phyloP scores from a whole-genome alignment of 2,888 invertebrate genomes.

The Zaprionus bogoriensis region DNA sequence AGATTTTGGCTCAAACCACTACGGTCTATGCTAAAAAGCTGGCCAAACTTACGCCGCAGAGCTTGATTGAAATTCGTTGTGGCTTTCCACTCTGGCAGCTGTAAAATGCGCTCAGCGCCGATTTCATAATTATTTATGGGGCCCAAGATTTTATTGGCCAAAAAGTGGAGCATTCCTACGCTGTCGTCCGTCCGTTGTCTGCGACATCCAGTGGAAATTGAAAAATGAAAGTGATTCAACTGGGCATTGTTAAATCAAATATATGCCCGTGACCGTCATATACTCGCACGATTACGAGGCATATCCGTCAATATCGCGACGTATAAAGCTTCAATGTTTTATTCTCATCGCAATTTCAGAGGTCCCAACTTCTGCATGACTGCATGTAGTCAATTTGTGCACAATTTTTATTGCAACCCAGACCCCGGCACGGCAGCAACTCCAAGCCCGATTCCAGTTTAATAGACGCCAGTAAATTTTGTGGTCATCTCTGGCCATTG shows the following conservation, averaged over 20 bases:
- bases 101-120: constrained; percentile 23
- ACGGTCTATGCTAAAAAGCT: constrained; percentile 1
- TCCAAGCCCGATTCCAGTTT: neutral
- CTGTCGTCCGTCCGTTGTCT: no score
- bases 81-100: constrained; percentile 38
- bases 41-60: constrained; percentile 40
- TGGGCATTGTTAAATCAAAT: constrained; percentile 28
- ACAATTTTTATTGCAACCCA: constrained; percentile 14
- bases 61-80: constrained; percentile 66
- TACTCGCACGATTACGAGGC: constrained; percentile 27
- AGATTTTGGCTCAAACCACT: constrained; percentile 16
- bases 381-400: constrained; percentile 28
- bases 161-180: constrained; percentile 12
- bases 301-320: constrained; percentile 36
- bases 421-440: no score
- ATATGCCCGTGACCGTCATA: constrained; percentile 6
- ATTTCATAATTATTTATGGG: constrained; percentile 48
- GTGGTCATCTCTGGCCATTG: no score
- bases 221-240: constrained; percentile 41
- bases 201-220: neutral
- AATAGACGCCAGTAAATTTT: neutral
- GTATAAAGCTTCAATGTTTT: constrained; percentile 16
- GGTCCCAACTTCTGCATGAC: constrained; percentile 32
- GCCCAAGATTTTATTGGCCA: constrained; percentile 26
- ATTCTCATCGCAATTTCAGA: constrained; percentile 10